phyloP scores from a whole-genome alignment of 2,888 invertebrate genomes.

The Epinotia ramella region DNA sequence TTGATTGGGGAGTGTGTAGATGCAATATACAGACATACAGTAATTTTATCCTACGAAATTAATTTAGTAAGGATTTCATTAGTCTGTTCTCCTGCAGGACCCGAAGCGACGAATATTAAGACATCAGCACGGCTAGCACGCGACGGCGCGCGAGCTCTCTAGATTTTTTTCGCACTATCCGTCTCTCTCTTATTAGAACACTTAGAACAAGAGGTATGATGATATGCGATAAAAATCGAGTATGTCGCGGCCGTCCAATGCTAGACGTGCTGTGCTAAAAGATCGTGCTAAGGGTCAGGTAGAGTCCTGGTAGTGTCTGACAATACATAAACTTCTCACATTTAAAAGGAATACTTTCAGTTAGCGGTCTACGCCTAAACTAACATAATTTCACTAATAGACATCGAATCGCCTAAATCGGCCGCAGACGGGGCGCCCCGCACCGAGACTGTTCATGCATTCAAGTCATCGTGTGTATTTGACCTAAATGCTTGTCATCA shows the following conservation, averaged over 20 bases:
- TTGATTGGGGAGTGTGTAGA: background rate
- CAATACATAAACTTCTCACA: background rate
- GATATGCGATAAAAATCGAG: too few species aligned
- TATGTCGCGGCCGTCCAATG: too few species aligned
- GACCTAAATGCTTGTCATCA: background rate
- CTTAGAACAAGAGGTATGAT: too few species aligned
- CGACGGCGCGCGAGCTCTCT: too few species aligned
- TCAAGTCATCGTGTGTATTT: background rate
- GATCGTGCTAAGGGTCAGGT: background rate
- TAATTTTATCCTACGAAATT: background rate
- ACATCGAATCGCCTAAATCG: constrained; percentile 14
- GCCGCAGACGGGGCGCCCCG: background rate
- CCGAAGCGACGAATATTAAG: too few species aligned
- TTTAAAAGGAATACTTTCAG: constrained; percentile 22
- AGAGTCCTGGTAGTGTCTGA: background rate
- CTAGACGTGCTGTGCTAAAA: too few species aligned
- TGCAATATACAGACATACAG: background rate
- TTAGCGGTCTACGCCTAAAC: constrained; percentile 25
- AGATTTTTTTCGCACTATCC: too few species aligned
- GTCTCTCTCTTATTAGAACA: too few species aligned
- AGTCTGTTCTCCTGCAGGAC: too few species aligned
- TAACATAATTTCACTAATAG: constrained; percentile 34
- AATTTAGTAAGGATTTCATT: background rate
- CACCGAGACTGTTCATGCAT: background rate
- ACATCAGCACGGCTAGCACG: too few species aligned